phyloP scores from a whole-genome alignment of 2,888 invertebrate genomes.

The Drosophila limbata region DNA sequence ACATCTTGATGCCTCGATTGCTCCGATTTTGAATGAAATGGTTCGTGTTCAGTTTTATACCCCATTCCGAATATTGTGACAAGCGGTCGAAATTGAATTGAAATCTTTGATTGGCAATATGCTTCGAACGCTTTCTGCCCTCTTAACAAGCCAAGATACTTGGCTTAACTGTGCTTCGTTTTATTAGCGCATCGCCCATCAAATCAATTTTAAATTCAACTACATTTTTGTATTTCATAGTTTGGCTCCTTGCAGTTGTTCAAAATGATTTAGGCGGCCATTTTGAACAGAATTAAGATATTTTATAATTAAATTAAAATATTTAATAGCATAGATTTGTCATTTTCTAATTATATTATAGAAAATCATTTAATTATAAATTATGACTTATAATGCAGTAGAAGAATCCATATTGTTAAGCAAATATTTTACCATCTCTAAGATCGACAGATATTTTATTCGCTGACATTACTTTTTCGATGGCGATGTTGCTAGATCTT shows the following conservation, averaged over 20 bases:
- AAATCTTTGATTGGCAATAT: slow-evolving; percentile 74
- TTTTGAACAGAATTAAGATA: neutral
- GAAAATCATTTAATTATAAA: no score
- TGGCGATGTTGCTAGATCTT: no score
- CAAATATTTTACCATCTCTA: no score
- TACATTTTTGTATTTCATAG: neutral
- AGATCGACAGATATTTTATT: no score
- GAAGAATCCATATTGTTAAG: no score
- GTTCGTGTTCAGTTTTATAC: slow-evolving; percentile 59
- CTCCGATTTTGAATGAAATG: slow-evolving; percentile 77
- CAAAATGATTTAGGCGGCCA: neutral
- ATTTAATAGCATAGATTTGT: no score
- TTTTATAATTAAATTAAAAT: no score
- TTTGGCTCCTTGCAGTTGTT: neutral
- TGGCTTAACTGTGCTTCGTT: slow-evolving; percentile 31
- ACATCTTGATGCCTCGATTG: slow-evolving; percentile 77
- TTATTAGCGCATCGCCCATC: slow-evolving; percentile 31
- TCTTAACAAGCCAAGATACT: slow-evolving; percentile 28
- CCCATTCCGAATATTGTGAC: slow-evolving; percentile 68
- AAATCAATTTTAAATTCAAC: slow-evolving; percentile 32
- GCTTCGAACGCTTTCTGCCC: slow-evolving; percentile 8
- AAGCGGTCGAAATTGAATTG: slow-evolving; percentile 70
- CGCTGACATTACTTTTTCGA: no score
- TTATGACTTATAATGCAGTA: no score
- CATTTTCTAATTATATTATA: no score